Evolutionary conservation across 2,797 vertebrate genomes (phyloP).

Genomic region (Melanotaenia pygmaea): DNA sequence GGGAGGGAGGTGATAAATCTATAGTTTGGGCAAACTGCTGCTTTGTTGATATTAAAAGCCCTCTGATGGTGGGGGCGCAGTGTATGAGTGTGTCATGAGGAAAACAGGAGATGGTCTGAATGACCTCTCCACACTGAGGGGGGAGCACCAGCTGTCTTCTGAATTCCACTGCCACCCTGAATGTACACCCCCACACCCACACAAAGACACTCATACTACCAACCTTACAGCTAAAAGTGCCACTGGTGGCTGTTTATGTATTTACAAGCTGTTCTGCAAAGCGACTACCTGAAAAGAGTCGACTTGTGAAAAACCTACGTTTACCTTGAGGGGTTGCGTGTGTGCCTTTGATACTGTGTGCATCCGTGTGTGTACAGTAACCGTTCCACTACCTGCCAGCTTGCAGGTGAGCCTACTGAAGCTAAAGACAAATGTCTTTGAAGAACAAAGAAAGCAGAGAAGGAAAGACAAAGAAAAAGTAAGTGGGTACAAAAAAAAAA

Average conservation of each 20-base stretch:
- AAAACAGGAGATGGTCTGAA: slow-evolving; percentile 54
- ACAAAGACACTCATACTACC: slow-evolving; percentile 10
- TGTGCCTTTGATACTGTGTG: slow-evolving; percentile 10
- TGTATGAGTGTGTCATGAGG: slow-evolving; percentile 17
- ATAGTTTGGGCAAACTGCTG: slow-evolving; percentile 53
- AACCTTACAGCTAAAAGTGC: slow-evolving; percentile 29
- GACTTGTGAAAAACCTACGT: slow-evolving; percentile 28
- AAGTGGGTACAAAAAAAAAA: slow-evolving; percentile 17
- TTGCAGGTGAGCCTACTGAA: slow-evolving; percentile 48
- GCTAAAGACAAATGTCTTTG: slow-evolving; percentile 65
- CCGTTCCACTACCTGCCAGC: slow-evolving; percentile 14
- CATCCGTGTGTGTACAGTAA: slow-evolving; percentile 10
- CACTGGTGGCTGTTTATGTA: slow-evolving; percentile 29
- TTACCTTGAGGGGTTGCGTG: slow-evolving; percentile 37
- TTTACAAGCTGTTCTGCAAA: slow-evolving; percentile 41
- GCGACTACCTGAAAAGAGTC: slow-evolving; percentile 38
- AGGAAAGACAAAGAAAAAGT: slow-evolving; percentile 35
- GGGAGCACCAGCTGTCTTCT: slow-evolving; percentile 69
- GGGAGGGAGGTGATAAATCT: slow-evolving; percentile 48
- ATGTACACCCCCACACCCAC: background rate
- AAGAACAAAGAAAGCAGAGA: slow-evolving; percentile 65
- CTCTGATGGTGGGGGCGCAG: slow-evolving; percentile 18
- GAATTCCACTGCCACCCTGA: slow-evolving; percentile 44
- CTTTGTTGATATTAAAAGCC: slow-evolving; percentile 57
- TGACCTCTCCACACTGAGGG: slow-evolving; percentile 41